phyloP scores from a whole-genome alignment of 2,888 invertebrate genomes.

The Aphrophora alni region DNA sequence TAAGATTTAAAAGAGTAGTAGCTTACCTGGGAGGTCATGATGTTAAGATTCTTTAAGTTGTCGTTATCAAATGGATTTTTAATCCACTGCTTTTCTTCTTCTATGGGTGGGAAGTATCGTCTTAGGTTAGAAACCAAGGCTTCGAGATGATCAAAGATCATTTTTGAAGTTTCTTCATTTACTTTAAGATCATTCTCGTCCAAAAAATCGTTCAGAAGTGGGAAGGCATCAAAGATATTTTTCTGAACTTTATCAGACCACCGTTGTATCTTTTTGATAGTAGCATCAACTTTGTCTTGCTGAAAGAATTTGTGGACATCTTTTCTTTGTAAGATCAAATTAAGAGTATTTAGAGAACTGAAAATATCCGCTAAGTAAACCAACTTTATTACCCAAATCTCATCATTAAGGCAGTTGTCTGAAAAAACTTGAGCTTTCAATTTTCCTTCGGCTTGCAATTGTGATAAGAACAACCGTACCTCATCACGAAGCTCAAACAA shows the following conservation, averaged over 20 bases:
- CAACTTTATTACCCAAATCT: neutral
- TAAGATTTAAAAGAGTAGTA: neutral
- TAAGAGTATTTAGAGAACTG: neutral
- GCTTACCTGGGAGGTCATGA: neutral
- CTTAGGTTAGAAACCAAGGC: neutral
- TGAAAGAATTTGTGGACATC: neutral
- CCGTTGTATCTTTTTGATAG: conserved; percentile 8
- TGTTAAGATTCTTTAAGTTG: neutral
- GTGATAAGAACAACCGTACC: neutral
- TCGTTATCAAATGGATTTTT: neutral
- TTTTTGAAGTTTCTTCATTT: conserved; percentile 2
- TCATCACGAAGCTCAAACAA: no score
- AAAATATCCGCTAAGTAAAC: neutral
- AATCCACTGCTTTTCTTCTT: neutral
- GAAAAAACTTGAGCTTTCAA: no score
- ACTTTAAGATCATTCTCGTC: neutral
- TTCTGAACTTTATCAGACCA: conserved; percentile 3
- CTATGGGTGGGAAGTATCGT: neutral
- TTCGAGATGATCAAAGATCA: no score
- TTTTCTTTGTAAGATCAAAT: no score
- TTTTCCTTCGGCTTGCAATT: no score
- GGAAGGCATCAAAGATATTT: conserved; percentile 3
- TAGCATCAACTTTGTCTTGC: conserved; percentile 13
- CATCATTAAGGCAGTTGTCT: no score
- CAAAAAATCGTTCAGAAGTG: neutral